Base-by-base conservation (phyloP, 2,797 vertebrate genomes). In the Artibeus jamaicensis region DNA sequence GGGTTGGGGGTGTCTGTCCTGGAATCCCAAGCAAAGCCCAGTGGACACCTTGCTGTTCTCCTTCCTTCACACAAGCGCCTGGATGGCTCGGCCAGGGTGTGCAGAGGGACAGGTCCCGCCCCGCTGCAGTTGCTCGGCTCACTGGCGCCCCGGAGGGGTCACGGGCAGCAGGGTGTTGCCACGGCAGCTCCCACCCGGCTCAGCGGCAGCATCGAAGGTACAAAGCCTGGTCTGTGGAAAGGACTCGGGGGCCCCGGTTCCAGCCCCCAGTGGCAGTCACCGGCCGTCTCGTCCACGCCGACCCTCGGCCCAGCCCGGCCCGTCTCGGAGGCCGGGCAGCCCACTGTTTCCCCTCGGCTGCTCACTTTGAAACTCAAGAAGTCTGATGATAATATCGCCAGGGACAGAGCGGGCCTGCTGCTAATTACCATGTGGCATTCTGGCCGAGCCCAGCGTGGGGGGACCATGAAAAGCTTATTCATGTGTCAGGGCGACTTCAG, bases 391-490 rank as follows among this genome's bases (percentile, higher is more conserved):
- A 70, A 68, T 0, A 77, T 83, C 84, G 3, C 44, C 10, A 10
- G 71, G 68, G 73, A 70, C 89, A n/a, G 70, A 79, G 76, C 34
- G 15, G 83, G 57, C 26, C 74, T 92, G 92, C 59, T 65, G 82
- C 73, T 92, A 78, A 91, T 96, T 76, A 89, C 87, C 77, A 37
- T 90, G 39, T 92, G 96, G 93, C 77, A 48, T 90, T 92, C 79
- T 46, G 37, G 84, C 77, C 42, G 94, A 55, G 62, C 59, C 78
- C 67, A 24, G 76, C 18, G 34, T 86, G 70, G 46, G 48, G 59
- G 67, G 9, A 39, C n/a, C 90, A 90, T 59, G 3, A 74, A 95
- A 94, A 91, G 92, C 92, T 86, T 37, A 94, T 96, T 97, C 94
- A 74, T 86, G n/a, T 67, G 68, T 46, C 86, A 19, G 86, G 62